A percentile compares a stretch with the other conserved stretches of the same genome.
phyloP scores from a whole-genome alignment of 2,797 vertebrate genomes.

The Liasis olivaceus region DNA sequence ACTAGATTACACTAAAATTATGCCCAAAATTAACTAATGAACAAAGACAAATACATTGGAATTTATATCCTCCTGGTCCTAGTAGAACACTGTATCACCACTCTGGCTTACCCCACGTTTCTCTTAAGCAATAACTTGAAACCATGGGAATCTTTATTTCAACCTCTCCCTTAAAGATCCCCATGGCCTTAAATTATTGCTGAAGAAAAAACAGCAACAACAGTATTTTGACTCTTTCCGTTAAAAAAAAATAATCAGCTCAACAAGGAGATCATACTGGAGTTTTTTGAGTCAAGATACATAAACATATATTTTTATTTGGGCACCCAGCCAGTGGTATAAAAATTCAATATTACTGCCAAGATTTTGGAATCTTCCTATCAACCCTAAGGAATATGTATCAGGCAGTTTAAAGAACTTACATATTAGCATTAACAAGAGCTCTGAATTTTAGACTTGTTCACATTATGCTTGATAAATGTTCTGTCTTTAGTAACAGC shows the following conservation, averaged over 20 bases:
- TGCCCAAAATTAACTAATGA: too few relatives aligned
- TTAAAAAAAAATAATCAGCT: neutral
- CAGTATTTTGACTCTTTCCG: constrained; percentile 7
- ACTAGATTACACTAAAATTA: too few relatives aligned
- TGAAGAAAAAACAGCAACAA: neutral
- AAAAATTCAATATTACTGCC: neutral
- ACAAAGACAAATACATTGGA: too few relatives aligned
- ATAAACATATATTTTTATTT: neutral
- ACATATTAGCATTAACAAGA: neutral
- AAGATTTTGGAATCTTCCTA: neutral
- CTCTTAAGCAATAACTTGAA: neutral
- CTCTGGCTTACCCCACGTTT: neutral
- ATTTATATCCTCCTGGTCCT: too few relatives aligned
- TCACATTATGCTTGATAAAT: neutral
- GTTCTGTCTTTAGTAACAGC: neutral
- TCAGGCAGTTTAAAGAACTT: neutral
- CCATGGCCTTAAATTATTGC: constrained; percentile 2
- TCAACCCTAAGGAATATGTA: neutral
- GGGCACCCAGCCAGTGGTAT: neutral
- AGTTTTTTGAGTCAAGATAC: neutral
- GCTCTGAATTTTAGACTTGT: neutral
- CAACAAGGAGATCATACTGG: neutral
- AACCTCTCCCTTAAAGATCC: neutral
- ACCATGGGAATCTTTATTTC: neutral
- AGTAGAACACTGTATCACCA: too few relatives aligned